Conservation (phyloP, 92 coral and sea anemone genomes). For the Porites cylindrica region DNA sequence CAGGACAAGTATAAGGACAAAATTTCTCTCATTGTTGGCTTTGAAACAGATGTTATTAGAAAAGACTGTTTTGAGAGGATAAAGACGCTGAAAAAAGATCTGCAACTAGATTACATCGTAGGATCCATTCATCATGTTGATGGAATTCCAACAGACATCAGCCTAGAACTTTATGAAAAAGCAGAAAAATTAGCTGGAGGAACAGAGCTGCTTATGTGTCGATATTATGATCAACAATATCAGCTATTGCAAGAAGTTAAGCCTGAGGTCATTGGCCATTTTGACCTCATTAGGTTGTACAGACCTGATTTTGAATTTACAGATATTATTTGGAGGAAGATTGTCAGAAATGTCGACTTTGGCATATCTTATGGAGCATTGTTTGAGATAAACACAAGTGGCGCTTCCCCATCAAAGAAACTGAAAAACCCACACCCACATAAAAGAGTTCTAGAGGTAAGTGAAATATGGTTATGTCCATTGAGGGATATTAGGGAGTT, state of each 20-base stretch:
- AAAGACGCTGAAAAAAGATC: slow-evolving; percentile 38
- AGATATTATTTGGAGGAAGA: slow-evolving; percentile 59
- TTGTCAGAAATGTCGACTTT: slow-evolving; percentile 67
- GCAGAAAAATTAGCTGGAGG: slow-evolving; percentile 66
- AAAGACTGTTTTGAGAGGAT: slow-evolving; percentile 46
- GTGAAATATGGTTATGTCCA: not conserved
- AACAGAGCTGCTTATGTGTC: slow-evolving; percentile 61
- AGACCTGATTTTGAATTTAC: slow-evolving; percentile 64
- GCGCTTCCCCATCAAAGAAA: slow-evolving; percentile 59
- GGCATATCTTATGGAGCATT: slow-evolving; percentile 79
- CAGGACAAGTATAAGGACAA: slow-evolving; percentile 73
- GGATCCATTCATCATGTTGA: slow-evolving; percentile 83
- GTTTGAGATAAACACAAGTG: slow-evolving; percentile 78
- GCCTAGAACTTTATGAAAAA: slow-evolving; percentile 52
- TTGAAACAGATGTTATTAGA: slow-evolving; percentile 79
- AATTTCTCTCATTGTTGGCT: slow-evolving; percentile 71
- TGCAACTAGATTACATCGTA: slow-evolving; percentile 68
- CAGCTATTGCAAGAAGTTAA: slow-evolving; percentile 55
- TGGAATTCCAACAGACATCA: slow-evolving; percentile 70
- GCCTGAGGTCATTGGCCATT: slow-evolving; percentile 80
- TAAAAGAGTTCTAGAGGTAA: slow-evolving; percentile 62
- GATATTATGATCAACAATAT: slow-evolving; percentile 74
- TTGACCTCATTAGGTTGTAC: slow-evolving; percentile 71
- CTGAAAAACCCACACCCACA: slow-evolving; percentile 73
- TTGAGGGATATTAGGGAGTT: too few relatives aligned